These are phyloP conservation scores for Polydrusus cervinus DNA, from an alignment of 2,888 invertebrate genomes.

Conservation along the genomic window DNA sequence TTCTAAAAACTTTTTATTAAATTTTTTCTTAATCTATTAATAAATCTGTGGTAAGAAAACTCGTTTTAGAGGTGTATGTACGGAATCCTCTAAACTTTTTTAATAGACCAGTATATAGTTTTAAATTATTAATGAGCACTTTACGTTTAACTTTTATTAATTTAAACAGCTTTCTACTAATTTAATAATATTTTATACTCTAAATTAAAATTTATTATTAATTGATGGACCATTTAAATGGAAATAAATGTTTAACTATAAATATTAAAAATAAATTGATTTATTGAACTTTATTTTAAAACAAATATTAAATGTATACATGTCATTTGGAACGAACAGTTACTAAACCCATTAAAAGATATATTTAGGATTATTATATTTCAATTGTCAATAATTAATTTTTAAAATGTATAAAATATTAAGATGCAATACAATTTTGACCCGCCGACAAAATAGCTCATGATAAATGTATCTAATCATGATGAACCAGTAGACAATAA, in stretches of 20 bases:
- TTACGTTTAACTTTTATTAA: slow-evolving; percentile 37
- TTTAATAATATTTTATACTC: slow-evolving; percentile 25
- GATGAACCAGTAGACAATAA: too few species aligned
- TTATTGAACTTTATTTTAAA: slow-evolving; percentile 18
- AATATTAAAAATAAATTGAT: slow-evolving; percentile 30
- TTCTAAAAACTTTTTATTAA: too few species aligned
- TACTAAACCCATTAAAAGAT: neutral
- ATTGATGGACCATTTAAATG: slow-evolving; percentile 16
- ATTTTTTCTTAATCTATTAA: too few species aligned
- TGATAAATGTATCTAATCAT: too few species aligned
- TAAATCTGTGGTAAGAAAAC: too few species aligned
- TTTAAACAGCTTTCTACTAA: slow-evolving; percentile 27
- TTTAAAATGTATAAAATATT: too few species aligned
- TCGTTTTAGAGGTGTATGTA: too few species aligned
- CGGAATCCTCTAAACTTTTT: too few species aligned
- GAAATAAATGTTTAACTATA: slow-evolving; percentile 14
- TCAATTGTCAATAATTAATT: neutral
- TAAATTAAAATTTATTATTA: slow-evolving; percentile 24
- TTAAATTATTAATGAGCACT: slow-evolving; percentile 22
- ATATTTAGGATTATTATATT: neutral
- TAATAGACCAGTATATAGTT: neutral
- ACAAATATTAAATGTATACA: slow-evolving; percentile 24
- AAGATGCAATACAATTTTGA: neutral
- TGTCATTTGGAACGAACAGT: slow-evolving; percentile 9
- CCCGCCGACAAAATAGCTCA: too few species aligned